Percentiles rank a stretch among this genome's conserved stretches.
Evolutionary conservation across 1,140 invertebrate genomes (phyloP).

Genomic region (Bombus ignitus): DNA sequence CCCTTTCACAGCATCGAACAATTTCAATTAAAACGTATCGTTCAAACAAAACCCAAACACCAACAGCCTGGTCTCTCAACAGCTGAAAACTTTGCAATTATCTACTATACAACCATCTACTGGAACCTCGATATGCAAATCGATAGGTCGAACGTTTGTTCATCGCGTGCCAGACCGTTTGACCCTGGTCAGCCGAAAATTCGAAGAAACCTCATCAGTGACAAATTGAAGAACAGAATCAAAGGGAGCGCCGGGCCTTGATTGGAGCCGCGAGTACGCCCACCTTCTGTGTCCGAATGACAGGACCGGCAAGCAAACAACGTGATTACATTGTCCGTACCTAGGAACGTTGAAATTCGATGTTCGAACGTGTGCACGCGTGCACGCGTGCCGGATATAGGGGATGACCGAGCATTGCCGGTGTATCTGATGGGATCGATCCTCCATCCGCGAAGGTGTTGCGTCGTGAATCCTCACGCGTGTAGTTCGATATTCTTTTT

Average conservation of each 20-base stretch:
- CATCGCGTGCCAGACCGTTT: neutral
- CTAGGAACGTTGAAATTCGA: constrained; percentile 41
- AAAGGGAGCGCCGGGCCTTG: constrained; percentile 35
- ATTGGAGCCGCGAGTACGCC: constrained; percentile 38
- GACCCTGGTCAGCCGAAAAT: neutral
- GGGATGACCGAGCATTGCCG: neutral
- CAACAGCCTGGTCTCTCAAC: neutral
- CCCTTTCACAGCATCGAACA: neutral
- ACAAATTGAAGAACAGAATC: constrained; percentile 34
- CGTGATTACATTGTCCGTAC: constrained; percentile 54
- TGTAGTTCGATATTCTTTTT: neutral
- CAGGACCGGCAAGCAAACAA: constrained; percentile 47
- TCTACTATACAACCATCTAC: neutral
- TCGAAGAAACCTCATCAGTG: constrained; percentile 20
- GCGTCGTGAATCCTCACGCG: neutral
- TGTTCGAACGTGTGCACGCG: constrained; percentile 38
- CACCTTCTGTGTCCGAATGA: constrained; percentile 47
- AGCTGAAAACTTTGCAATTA: neutral
- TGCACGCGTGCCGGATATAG: constrained; percentile 17
- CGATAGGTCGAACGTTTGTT: neutral
- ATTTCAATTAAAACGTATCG: neutral
- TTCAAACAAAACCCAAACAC: neutral
- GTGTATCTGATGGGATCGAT: constrained; percentile 7
- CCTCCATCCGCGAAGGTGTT: constrained; percentile 19
- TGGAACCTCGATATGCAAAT: neutral